Percentiles rank a stretch among this genome's conserved stretches.
These are phyloP conservation scores for Vimba vimba DNA, from an alignment of 2,113 vertebrate genomes.

Conservation along the genomic window DNA sequence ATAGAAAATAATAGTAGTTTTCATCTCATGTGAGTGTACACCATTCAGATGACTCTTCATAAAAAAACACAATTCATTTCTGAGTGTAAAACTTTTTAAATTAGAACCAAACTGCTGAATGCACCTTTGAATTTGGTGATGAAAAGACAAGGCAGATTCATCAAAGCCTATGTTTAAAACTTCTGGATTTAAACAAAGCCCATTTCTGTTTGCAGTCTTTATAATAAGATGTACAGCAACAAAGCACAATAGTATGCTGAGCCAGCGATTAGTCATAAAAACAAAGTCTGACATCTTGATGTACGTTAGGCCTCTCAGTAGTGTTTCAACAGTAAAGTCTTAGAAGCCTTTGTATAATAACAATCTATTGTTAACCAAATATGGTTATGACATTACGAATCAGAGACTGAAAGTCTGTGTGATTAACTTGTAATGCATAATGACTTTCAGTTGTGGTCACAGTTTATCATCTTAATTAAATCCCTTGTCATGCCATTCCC, in stretches of 20 bases:
- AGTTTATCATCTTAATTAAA: conserved; percentile 40
- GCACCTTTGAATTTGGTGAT: background rate
- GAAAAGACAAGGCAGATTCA: background rate
- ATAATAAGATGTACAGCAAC: background rate
- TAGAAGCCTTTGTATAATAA: conserved; percentile 20
- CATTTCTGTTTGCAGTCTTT: conserved; percentile 11
- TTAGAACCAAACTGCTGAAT: background rate
- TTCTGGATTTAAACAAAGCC: background rate
- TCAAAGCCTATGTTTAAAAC: background rate
- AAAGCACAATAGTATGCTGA: background rate
- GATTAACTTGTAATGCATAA: conserved; percentile 10
- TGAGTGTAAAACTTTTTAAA: background rate
- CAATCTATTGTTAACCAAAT: conserved; percentile 23
- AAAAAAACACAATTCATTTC: background rate
- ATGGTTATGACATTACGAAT: conserved; percentile 16
- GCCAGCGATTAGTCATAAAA: background rate
- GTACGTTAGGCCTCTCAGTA: background rate
- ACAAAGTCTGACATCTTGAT: conserved; percentile 14
- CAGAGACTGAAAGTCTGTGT: conserved; percentile 11
- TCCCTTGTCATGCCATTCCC: background rate
- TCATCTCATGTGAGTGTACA: background rate
- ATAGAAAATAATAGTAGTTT: background rate
- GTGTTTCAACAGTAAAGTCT: background rate
- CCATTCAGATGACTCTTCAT: background rate
- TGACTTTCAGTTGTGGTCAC: conserved; percentile 4